phyloP scores from a whole-genome alignment of 2,888 invertebrate genomes.

The Microctonus aethiopoides region DNA sequence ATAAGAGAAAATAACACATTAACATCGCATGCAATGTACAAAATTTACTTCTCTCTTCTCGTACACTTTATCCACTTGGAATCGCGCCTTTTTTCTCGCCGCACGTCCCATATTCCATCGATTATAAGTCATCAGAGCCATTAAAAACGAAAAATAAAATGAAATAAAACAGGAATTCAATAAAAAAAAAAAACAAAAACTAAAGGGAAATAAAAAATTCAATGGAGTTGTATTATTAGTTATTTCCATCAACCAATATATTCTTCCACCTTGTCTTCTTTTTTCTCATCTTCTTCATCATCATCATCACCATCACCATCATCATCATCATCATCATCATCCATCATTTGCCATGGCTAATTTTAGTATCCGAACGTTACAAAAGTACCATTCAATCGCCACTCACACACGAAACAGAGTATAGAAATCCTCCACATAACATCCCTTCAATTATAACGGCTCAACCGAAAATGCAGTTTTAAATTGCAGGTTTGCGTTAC shows the following conservation, averaged over 20 bases:
- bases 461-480: constrained; percentile 63
- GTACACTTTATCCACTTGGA: neutral
- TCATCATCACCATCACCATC: neutral
- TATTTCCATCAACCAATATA: neutral
- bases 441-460: constrained; percentile 57
- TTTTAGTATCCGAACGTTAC: neutral
- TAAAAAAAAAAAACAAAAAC: neutral
- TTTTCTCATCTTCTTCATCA: neutral
- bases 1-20: neutral
- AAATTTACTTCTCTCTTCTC: neutral
- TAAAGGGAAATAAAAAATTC: too few relatives aligned
- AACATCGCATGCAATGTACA: neutral
- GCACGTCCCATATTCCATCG: neutral
- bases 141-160: neutral
- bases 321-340: neutral
- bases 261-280: neutral
- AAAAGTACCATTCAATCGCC: neutral
- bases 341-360: neutral
- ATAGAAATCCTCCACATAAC: constrained; percentile 19
- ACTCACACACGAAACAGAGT: neutral
- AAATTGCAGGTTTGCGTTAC: constrained; percentile 57
- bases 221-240: neutral
- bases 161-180: neutral
- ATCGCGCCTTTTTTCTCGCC: neutral
- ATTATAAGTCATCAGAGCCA: neutral